Base-by-base conservation (phyloP, 2,113 vertebrate genomes). In the Tautogolabrus adspersus region DNA sequence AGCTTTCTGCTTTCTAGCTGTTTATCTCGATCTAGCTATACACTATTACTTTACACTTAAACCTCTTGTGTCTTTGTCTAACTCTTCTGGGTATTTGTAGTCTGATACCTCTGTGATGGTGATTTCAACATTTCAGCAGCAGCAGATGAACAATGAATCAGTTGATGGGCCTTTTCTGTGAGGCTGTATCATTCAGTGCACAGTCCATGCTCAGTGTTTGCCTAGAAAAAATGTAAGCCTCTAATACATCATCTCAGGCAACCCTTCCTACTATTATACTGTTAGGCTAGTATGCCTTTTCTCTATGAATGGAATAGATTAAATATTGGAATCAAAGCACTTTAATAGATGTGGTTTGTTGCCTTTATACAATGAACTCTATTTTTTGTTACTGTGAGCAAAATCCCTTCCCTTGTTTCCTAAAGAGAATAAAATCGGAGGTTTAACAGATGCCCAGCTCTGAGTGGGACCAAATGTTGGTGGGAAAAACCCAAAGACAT, bases 141-240 rank as follows among this genome's bases (percentile, higher is more conserved):
- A 73, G 59, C 42, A 71, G 15, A 12, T 47, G 66, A 93, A 94
- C 85, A 88, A 92, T 91, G 75, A 59, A 40, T 72, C 77, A 72
- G 77, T 92, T 93, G 79, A 90, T 56, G 18, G 40, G 46, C 49
- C n/a, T 18, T 26, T 18, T 69, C 75, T 81, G 68, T 51, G 60
- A 79, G 70, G 68, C 54, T 79, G 72, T 76, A 78, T 68, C 72
- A 75, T 79, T 85, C 80, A 80, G 18, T n/a, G 81, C 52, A 85
- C 9, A 51, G 46, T 18, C 46, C 87, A 76, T 85, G 84, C 92
- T 86, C 83, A 73, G 79, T 86, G 76, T 89, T 91, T 89, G 90
- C 88, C 89, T 85, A 82, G 89, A 88, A 92, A 63, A 0, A 75
- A 65, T 46, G 21, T 22, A 70, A 37, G 64, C n/a, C 34, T 57